Conservation (phyloP, 2,797 vertebrate genomes). For the Malurus splendens region DNA sequence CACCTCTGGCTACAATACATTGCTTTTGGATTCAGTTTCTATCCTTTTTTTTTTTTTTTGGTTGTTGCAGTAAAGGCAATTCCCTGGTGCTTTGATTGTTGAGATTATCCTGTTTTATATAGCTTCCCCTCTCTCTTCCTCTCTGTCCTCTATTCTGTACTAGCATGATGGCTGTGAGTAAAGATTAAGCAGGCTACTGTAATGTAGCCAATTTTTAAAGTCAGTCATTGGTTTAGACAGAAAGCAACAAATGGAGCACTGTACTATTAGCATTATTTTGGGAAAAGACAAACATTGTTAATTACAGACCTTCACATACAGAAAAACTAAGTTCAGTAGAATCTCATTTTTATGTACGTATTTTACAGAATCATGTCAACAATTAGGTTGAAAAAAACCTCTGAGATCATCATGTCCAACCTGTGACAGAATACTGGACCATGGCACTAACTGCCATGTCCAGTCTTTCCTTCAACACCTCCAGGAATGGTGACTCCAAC, state of each 20-base stretch:
- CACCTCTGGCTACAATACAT: conserved; percentile 6
- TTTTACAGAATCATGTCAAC: neutral
- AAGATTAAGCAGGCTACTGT: neutral
- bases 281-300: neutral
- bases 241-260: neutral
- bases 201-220: neutral
- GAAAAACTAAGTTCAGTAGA: neutral
- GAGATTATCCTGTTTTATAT: neutral
- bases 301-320: neutral
- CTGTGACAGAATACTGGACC: neutral
- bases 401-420: neutral
- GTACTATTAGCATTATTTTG: neutral
- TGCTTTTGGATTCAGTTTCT: conserved; percentile 28
- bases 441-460: neutral
- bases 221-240: neutral
- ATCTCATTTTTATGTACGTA: neutral
- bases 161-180: neutral
- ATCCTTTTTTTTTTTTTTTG: conserved; percentile 1
- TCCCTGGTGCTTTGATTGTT: neutral
- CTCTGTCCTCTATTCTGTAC: neutral
- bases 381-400: neutral
- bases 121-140: neutral
- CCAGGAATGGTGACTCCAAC: accelerated
- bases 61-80: conserved; percentile 5
- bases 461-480: neutral